These are phyloP conservation scores for Cyanocitta stelleri DNA, from an alignment of 2,113 vertebrate genomes.

Conservation along the genomic window DNA sequence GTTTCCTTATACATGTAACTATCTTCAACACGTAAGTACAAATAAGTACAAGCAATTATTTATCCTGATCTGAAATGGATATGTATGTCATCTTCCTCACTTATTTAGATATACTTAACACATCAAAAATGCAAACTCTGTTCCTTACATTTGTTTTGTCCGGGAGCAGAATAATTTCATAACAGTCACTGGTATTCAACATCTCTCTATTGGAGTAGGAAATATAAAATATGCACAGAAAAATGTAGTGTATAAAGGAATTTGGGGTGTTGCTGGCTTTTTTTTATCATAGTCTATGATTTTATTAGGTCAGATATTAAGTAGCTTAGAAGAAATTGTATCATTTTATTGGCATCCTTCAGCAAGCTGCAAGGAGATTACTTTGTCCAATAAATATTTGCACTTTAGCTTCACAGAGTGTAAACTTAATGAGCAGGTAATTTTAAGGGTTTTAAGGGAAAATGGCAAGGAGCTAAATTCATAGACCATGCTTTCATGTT, in stretches of 20 bases:
- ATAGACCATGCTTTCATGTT: background rate
- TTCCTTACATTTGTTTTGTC: background rate
- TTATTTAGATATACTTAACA: background rate
- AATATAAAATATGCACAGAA: background rate
- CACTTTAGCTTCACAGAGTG: background rate
- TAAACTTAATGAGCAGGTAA: background rate
- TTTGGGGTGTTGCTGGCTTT: background rate
- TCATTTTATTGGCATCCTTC: background rate
- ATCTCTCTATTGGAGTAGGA: background rate
- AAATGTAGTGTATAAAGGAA: background rate
- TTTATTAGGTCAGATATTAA: background rate
- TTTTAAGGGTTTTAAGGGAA: background rate
- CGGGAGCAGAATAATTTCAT: background rate
- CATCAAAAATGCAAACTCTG: background rate
- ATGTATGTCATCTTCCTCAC: background rate
- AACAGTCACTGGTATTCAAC: background rate
- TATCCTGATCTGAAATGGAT: background rate
- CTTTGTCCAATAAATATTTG: background rate
- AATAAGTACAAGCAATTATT: background rate
- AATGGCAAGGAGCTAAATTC: background rate
- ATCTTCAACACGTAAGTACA: background rate
- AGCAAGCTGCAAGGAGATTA: background rate
- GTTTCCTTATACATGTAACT: background rate
- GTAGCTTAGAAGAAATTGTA: background rate
- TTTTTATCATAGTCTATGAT: background rate